These are phyloP conservation scores for Champsocephalus esox DNA, from an alignment of 2,797 vertebrate species.

Conservation along the genomic window DNA sequence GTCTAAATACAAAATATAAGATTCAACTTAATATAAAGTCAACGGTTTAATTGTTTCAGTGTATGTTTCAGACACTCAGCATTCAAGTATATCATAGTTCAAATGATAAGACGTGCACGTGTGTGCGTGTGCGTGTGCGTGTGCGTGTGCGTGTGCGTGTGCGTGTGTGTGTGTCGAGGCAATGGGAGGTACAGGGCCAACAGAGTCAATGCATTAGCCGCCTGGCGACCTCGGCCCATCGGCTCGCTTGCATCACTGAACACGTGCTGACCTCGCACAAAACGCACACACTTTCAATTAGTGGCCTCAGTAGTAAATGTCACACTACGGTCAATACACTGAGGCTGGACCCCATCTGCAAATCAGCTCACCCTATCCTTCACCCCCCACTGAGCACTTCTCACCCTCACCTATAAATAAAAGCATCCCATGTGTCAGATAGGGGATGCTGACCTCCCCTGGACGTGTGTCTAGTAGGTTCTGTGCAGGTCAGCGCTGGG, in stretches of 20 bases:
- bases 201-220: slow-evolving; percentile 73
- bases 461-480: not conserved
- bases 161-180: not conserved
- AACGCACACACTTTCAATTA: slow-evolving; percentile 83
- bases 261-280: slow-evolving; percentile 78
- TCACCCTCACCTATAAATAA: slow-evolving; percentile 24
- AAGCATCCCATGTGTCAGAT: slow-evolving; percentile 10
- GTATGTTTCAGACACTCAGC: not conserved
- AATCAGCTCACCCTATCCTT: slow-evolving; percentile 50
- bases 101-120: slow-evolving; percentile 1
- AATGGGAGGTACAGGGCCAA: slow-evolving; percentile 37
- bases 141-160: not conserved
- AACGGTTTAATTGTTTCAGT: too few relatives aligned
- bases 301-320: slow-evolving; percentile 77
- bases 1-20: too few relatives aligned
- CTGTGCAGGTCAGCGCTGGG: not conserved
- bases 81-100: not conserved
- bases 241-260: slow-evolving; percentile 80
- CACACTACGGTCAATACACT: slow-evolving; percentile 69
- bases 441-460: not conserved
- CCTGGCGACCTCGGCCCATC: slow-evolving; percentile 61
- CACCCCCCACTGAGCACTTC: slow-evolving; percentile 28
- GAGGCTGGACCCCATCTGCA: slow-evolving; percentile 56
- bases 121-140: not conserved
- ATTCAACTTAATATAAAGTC: too few relatives aligned